These are phyloP conservation scores for Metridium senile DNA, from an alignment of 92 coral and sea anemone genomes.

Conservation along the genomic window DNA sequence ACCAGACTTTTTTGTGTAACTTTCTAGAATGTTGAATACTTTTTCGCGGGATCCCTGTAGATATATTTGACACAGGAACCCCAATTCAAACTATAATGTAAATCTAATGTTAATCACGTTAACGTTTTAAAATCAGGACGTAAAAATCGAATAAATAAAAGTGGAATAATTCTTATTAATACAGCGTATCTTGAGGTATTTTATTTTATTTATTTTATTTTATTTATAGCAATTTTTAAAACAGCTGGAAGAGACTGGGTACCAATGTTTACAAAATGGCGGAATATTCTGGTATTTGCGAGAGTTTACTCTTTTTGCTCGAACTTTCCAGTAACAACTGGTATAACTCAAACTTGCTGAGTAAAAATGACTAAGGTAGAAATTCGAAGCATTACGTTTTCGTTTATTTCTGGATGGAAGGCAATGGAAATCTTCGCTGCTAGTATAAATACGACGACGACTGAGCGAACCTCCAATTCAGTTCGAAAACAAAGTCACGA, in stretches of 20 bases:
- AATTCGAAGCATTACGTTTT: conserved; percentile 1
- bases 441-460: conserved; percentile 19
- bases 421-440: conserved; percentile 4
- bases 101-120: too few relatives aligned
- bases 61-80: not conserved
- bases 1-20: not conserved
- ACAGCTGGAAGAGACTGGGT: conserved; percentile 8
- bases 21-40: not conserved
- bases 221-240: not conserved
- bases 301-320: not conserved
- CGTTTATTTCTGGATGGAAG: conserved; percentile 17
- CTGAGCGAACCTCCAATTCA: not conserved
- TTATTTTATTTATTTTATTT: too few relatives aligned
- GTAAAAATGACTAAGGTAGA: not conserved
- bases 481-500: conserved; percentile 6
- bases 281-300: conserved; percentile 2
- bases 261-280: conserved; percentile 33
- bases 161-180: too few relatives aligned
- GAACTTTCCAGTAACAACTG: conserved; percentile 7
- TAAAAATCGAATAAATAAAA: not conserved
- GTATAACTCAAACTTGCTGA: conserved; percentile 7
- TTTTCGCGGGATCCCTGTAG: not conserved
- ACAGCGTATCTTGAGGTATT: not conserved
- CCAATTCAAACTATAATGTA: not conserved
- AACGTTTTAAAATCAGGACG: not conserved